Evolutionary conservation across 2,797 vertebrate species (phyloP), one percentile per base, ranked within the genome.

Genomic region (Sebastes trivittatus): DNA sequence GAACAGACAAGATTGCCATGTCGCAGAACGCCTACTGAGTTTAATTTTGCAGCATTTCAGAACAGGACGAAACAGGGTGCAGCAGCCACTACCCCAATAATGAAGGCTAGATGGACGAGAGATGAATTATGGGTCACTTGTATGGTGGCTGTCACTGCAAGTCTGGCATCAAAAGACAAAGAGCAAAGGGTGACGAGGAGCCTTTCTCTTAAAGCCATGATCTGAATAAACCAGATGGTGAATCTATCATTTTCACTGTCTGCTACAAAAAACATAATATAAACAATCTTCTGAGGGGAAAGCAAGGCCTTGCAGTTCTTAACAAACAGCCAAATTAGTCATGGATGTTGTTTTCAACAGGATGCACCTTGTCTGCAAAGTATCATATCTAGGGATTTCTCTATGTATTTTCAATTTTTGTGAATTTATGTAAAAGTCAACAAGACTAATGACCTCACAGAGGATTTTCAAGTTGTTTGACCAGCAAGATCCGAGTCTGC

Each of bases 111-210:
- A 77, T 73, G 78, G 70, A 73, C 13, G 38, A 60, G 29, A 49
- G 67, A 83, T 73, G 25, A 84, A 86, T 86, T 72, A 75, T 69
- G 38, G 78, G 77, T 85, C 78, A 78, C 52, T 66, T 80, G 77
- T 74, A 14, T 75, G 54, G 36, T 36, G 72, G 67, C 67, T 83
- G 72, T 85, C 77, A 76, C 59, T 68, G 64, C 54, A 83, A 69
- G 36, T 64, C 74, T 83, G 59, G 10, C 71, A 87, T 76, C 58
- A 81, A 84, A 74, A 56, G 58, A 69, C 1, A 2, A 42, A 42
- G 3, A 77, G 68, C 55, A 49, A 62, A 71, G 46, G 18, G 25
- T 72, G 46, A 59, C 11, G n/a, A 63, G 38, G 30, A 27, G 72
- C 23, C 49, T 20, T 69, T 75, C 74, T 36, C 23, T 76, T 10